These are phyloP conservation scores for Eucera pruinosa DNA, from an alignment of 2,888 invertebrate genomes.

Conservation along the genomic window DNA sequence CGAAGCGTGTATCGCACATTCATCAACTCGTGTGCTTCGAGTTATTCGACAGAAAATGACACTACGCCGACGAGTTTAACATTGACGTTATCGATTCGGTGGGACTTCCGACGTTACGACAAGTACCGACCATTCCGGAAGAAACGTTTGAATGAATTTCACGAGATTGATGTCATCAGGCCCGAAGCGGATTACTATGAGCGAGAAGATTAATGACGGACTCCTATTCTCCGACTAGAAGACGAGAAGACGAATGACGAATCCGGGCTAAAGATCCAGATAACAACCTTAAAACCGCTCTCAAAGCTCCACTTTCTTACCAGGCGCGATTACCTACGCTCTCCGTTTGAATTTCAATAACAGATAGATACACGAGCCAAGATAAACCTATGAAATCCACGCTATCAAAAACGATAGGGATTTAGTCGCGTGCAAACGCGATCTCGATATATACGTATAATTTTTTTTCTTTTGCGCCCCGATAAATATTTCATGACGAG, in stretches of 20 bases:
- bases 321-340: background rate
- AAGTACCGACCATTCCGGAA: background rate
- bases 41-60: background rate
- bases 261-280: conserved; percentile 1
- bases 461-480: conserved; percentile 3
- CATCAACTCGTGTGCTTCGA: background rate
- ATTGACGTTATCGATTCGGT: conserved; percentile 4
- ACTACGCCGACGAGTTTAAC: background rate
- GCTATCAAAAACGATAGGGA: background rate
- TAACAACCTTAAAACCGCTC: conserved; percentile 8
- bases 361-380: background rate
- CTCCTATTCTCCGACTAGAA: background rate
- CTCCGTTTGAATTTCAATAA: conserved; percentile 25
- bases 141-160: conserved; percentile 18
- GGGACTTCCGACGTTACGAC: background rate
- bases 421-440: conserved; percentile 27
- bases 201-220: conserved; percentile 33
- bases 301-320: conserved; percentile 6
- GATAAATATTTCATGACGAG: conserved; percentile 35
- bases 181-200: conserved; percentile 1
- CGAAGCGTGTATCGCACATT: conserved; percentile 15
- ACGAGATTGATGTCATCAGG: conserved; percentile 20
- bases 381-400: conserved; percentile 5
- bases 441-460: background rate
- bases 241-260: conserved; percentile 9